A percentile compares a stretch with the other conserved stretches of the same genome.
phyloP scores from a whole-genome alignment of 2,888 invertebrate genomes.

The Drosophila monieri region DNA sequence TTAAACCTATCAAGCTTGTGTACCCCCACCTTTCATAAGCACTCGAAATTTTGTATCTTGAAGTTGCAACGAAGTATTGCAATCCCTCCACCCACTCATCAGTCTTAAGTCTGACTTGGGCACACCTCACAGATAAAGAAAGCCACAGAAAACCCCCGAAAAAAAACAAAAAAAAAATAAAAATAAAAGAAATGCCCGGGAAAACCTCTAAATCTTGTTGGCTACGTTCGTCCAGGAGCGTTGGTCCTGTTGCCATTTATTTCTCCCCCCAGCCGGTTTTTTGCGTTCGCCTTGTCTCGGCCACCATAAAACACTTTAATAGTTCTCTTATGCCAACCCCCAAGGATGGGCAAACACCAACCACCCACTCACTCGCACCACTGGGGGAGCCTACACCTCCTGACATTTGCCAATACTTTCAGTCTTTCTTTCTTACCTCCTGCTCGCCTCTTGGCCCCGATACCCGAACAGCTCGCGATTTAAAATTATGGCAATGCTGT shows the following conservation, averaged over 20 bases:
- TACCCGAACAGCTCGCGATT: slow-evolving; percentile 52
- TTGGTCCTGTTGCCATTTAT: slow-evolving; percentile 80
- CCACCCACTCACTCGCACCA: neutral
- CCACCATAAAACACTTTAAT: slow-evolving; percentile 84
- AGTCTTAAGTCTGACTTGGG: slow-evolving; percentile 34
- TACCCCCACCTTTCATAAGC: slow-evolving; percentile 28
- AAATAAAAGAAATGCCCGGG: slow-evolving; percentile 28
- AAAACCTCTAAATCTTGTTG: slow-evolving; percentile 65
- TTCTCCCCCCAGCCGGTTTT: slow-evolving; percentile 62
- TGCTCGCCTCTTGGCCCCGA: slow-evolving; percentile 13
- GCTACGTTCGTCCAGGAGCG: slow-evolving; percentile 23
- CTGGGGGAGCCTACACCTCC: slow-evolving; percentile 30
- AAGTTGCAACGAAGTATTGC: slow-evolving; percentile 21
- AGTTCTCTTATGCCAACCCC: slow-evolving; percentile 73
- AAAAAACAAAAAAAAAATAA: slow-evolving; percentile 1
- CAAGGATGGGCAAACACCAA: slow-evolving; percentile 10
- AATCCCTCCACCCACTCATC: slow-evolving; percentile 34
- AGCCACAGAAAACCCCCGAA: slow-evolving; percentile 27
- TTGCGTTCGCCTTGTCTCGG: slow-evolving; percentile 78
- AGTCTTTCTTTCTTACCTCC: slow-evolving; percentile 29
- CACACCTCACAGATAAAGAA: slow-evolving; percentile 41
- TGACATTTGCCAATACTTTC: slow-evolving; percentile 57
- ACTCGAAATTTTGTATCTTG: slow-evolving; percentile 11
- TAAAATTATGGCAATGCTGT: slow-evolving; percentile 75
- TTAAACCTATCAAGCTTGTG: slow-evolving; percentile 13